These are phyloP conservation scores for Cecidostiba fungosa DNA, from an alignment of 2,888 invertebrate genomes.

Conservation along the genomic window DNA sequence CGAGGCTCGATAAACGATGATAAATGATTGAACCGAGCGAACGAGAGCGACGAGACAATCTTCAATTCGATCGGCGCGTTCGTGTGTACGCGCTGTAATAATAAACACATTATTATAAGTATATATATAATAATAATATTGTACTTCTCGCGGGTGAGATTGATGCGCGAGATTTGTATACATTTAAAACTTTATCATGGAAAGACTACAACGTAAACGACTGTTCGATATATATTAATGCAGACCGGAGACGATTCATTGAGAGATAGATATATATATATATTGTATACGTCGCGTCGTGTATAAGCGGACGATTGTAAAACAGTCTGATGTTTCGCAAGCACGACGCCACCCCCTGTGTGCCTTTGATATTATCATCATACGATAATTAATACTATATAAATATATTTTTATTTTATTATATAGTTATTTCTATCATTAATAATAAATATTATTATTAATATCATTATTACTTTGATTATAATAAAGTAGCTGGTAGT, in stretches of 20 bases:
- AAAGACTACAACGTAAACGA: constrained; percentile 22
- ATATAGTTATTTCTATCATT: not conserved
- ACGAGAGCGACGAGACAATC: not conserved
- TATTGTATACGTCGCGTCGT: constrained; percentile 28
- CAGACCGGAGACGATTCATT: not conserved
- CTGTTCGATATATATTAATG: constrained; percentile 11
- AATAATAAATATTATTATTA: constrained; percentile 19
- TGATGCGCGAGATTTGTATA: not conserved
- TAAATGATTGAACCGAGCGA: not conserved
- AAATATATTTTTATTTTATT: not conserved
- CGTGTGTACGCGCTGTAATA: not conserved
- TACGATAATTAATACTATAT: not conserved
- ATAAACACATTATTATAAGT: constrained; percentile 1
- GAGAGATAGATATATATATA: not conserved
- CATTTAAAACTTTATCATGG: not conserved
- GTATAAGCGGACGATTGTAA: constrained; percentile 15
- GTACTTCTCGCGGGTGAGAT: not conserved
- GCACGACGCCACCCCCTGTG: constrained; percentile 42
- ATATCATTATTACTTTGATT: constrained; percentile 27
- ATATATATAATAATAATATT: not conserved
- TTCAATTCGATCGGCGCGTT: constrained; percentile 1
- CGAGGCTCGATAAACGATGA: constrained; percentile 27
- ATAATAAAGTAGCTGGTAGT: constrained; percentile 42
- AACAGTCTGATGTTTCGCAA: constrained; percentile 37
- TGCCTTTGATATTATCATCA: constrained; percentile 52